Evolutionary conservation across 1,140 invertebrate species (phyloP), one percentile per base, ranked within the genome.

Genomic region (Philopotamus ludificatus): DNA sequence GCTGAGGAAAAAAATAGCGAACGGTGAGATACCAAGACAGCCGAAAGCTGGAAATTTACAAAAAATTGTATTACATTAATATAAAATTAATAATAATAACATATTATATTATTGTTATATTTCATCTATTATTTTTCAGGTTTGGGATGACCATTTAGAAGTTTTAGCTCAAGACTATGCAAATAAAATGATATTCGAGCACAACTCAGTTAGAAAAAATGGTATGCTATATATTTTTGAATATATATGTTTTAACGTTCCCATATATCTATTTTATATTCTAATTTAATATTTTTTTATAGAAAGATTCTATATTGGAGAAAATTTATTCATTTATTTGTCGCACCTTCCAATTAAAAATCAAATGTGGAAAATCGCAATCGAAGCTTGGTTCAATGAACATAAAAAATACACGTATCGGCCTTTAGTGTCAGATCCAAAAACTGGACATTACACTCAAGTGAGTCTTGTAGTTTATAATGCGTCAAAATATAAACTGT

Each of bases 361-460:
- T 47, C 21, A 39, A 34, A 39, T 65, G 23, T 68, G 67, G 67
- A 62, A 12, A 7, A 3, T 61, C 39, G 47, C 62, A 16, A 16
- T 68, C 3, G 2, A 65, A 4, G 20, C 28, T 23, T 68, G 67
- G 67, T 68, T 55, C 42, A 42, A 65, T 26, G 67, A 68, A 61
- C 20, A 68, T 25, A 41, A 47, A 34, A 0, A 8, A 34, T 68
- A 65, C 21, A 57, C 3, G 10, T 68, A 54, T 41, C 26, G 47
- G 41, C 47, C 47, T 10, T 21, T 55, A 8, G 20, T 54, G 3
- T 18, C 18, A n/a, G 57, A 68, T 47, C 63, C 67, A 53, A 41
- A 39, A 20, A 68, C 67, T 23, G 67, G 67, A 22, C 67, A 68
- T 53, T 68, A 68, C 20, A 68, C 67, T 16, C 67, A 68, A 58